phyloP scores from a whole-genome alignment of 1,140 invertebrate genomes.

The Euglossa dilemma region DNA sequence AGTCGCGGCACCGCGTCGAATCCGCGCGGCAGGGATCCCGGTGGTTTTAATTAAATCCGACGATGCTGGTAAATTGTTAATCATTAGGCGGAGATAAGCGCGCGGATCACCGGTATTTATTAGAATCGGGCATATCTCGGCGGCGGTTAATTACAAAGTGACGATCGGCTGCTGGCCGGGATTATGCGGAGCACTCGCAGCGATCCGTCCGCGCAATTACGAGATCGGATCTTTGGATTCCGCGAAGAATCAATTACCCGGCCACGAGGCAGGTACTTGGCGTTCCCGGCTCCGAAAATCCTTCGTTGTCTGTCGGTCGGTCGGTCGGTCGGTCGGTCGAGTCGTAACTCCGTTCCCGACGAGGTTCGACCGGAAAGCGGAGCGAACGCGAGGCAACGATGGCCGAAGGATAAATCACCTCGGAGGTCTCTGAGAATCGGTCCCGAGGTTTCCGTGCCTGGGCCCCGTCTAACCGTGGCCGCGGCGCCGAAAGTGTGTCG shows the following conservation, averaged over 20 bases:
- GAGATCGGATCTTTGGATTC: slow-evolving; percentile 33
- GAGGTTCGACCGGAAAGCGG: too few relatives aligned
- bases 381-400: too few relatives aligned
- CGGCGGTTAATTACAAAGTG: slow-evolving; percentile 51
- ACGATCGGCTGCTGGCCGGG: slow-evolving; percentile 13
- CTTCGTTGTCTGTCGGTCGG: too few relatives aligned
- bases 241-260: slow-evolving; percentile 58
- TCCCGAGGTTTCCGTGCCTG: neutral
- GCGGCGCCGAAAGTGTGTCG: slow-evolving; percentile 26
- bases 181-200: slow-evolving; percentile 23
- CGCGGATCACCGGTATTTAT: slow-evolving; percentile 10
- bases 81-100: slow-evolving; percentile 46
- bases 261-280: slow-evolving; percentile 3
- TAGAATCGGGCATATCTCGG: slow-evolving; percentile 39
- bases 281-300: slow-evolving; percentile 20
- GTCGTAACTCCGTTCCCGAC: too few relatives aligned
- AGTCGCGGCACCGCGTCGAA: neutral
- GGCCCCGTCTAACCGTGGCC: neutral
- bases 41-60: slow-evolving; percentile 15
- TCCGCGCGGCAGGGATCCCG: neutral
- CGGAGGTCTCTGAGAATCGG: neutral
- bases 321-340: too few relatives aligned
- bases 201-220: slow-evolving; percentile 41
- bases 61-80: slow-evolving; percentile 22
- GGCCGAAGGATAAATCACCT: too few relatives aligned